Conservation (phyloP, 2,888 invertebrate genomes). For the Camptogramma bilineatum region DNA sequence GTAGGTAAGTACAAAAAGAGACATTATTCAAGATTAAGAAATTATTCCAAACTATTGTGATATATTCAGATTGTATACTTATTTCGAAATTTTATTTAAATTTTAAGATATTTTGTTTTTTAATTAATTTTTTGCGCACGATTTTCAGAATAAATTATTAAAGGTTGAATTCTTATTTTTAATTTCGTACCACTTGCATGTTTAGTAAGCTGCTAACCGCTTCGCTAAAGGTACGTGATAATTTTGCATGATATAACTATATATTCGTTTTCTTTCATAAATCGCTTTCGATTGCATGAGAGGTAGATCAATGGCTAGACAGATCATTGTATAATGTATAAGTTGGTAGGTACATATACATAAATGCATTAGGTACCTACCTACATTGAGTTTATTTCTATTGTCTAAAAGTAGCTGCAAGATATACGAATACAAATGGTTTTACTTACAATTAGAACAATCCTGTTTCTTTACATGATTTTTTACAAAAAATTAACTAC, state of each 20-base stretch:
- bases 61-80: slow-evolving; percentile 32
- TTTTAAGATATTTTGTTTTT: not conserved
- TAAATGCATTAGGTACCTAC: not conserved
- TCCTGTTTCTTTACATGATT: too few relatives aligned
- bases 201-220: slow-evolving; percentile 49
- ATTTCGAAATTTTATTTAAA: not conserved
- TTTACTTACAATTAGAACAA: too few relatives aligned
- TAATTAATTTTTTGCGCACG: slow-evolving; percentile 34
- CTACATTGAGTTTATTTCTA: not conserved
- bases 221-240: slow-evolving; percentile 47
- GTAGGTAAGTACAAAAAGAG: slow-evolving; percentile 4
- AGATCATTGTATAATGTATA: not conserved
- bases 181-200: slow-evolving; percentile 56
- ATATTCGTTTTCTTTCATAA: slow-evolving; percentile 13
- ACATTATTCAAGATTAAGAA: not conserved
- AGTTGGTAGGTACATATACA: not conserved
- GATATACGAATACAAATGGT: not conserved
- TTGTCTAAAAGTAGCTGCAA: not conserved
- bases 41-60: slow-evolving; percentile 18
- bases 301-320: not conserved
- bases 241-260: slow-evolving; percentile 45
- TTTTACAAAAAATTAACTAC: too few relatives aligned
- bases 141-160: slow-evolving; percentile 52
- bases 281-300: slow-evolving; percentile 9
- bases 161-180: slow-evolving; percentile 61